Conservation (phyloP, 2,113 vertebrate genomes). For the Hylia prasina region DNA sequence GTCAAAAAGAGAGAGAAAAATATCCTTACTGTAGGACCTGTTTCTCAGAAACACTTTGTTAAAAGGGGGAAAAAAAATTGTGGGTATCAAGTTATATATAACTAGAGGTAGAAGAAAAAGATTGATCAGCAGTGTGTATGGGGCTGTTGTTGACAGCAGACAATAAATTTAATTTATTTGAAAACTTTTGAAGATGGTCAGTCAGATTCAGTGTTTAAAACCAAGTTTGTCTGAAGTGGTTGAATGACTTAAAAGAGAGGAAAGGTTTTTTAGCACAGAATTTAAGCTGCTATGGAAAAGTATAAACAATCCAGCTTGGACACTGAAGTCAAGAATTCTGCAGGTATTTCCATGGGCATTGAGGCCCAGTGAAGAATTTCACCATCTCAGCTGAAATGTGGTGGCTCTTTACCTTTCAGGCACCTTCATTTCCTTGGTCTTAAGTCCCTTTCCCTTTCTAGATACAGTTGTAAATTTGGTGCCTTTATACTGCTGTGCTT, state of each 20-base stretch:
- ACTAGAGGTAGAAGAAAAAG: not conserved
- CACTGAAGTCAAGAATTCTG: not conserved
- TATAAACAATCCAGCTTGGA: not conserved
- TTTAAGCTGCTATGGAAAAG: not conserved
- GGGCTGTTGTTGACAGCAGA: not conserved
- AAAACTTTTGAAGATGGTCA: not conserved
- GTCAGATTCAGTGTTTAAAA: not conserved
- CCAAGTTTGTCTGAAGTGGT: not conserved
- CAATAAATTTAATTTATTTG: not conserved
- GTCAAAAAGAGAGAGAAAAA: constrained; percentile 56
- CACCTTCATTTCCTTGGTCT: not conserved
- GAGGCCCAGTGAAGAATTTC: not conserved
- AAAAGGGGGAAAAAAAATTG: not conserved
- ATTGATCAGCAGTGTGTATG: not conserved
- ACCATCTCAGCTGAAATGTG: not conserved
- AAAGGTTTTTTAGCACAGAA: not conserved
- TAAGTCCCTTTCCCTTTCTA: not conserved
- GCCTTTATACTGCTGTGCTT: not conserved
- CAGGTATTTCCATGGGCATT: not conserved
- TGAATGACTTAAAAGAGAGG: not conserved
- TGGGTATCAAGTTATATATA: not conserved
- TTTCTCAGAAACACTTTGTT: constrained; percentile 21
- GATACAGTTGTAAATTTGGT: not conserved
- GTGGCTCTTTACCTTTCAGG: not conserved
- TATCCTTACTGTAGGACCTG: not conserved